These are phyloP conservation scores for Oryctolagus cuniculus DNA, from an alignment of 2,113 vertebrate species.

Conservation along the genomic window DNA sequence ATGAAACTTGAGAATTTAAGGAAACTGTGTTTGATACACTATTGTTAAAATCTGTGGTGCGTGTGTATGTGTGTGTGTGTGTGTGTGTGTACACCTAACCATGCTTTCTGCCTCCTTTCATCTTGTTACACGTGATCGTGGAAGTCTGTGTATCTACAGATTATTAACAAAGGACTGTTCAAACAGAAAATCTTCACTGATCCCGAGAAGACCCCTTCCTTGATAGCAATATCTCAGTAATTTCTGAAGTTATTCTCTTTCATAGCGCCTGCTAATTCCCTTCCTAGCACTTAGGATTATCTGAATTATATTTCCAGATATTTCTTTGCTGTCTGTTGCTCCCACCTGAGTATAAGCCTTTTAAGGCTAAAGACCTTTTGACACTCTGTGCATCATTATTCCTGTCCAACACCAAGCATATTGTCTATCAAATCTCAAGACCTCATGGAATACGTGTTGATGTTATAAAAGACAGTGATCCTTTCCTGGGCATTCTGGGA, in stretches of 20 bases:
- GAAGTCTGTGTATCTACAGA: background rate
- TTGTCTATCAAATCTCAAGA: background rate
- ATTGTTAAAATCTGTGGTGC: background rate
- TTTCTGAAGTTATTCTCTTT: background rate
- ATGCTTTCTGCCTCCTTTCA: background rate
- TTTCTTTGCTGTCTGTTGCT: background rate
- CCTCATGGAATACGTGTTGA: background rate
- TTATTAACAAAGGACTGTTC: background rate
- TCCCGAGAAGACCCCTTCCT: background rate
- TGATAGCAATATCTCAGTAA: background rate
- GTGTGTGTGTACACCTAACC: too few relatives aligned
- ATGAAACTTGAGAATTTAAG: constrained; percentile 25
- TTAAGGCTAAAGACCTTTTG: background rate
- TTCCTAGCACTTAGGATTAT: background rate
- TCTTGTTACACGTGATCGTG: background rate
- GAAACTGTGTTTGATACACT: background rate
- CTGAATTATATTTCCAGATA: background rate
- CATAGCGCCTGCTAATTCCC: background rate
- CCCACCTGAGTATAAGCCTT: background rate
- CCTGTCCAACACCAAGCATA: background rate
- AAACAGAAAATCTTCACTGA: background rate
- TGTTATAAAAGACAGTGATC: background rate
- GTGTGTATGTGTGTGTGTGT: accelerated
- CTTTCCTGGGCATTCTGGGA: background rate
- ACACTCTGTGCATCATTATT: background rate